Evolutionary conservation across 2,113 vertebrate species (phyloP).

Genomic region (Pithys albifrons): DNA sequence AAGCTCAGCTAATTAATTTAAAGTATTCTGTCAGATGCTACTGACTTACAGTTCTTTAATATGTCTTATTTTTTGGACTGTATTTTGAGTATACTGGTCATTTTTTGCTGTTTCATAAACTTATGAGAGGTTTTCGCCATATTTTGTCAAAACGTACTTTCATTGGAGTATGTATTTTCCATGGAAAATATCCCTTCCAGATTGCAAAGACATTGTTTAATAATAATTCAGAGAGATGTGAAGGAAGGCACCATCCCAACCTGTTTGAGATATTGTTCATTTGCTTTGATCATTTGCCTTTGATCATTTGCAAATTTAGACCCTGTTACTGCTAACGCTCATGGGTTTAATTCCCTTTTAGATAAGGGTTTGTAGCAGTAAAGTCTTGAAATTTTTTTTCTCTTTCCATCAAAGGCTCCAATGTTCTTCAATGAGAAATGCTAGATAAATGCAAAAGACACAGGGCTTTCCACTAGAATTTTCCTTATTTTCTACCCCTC

Average conservation of each 20-base stretch:
- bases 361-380: constrained; percentile 19
- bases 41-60: neutral
- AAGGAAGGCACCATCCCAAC: neutral
- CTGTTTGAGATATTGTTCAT: neutral
- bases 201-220: constrained; percentile 2
- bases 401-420: constrained; percentile 8
- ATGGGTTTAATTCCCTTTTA: constrained; percentile 20
- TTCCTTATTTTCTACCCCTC: neutral
- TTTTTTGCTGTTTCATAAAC: neutral
- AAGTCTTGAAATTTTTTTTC: neutral
- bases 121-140: neutral
- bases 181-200: neutral
- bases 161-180: neutral
- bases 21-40: neutral
- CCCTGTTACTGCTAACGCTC: neutral
- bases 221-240: constrained; percentile 16
- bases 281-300: constrained; percentile 55
- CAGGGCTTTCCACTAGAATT: neutral
- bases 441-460: neutral
- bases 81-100: neutral
- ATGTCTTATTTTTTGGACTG: neutral
- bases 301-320: constrained; percentile 46
- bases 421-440: constrained; percentile 1
- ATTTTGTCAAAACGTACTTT: constrained; percentile 3
- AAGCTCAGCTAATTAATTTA: neutral